A percentile compares a stretch with the other conserved stretches of the same genome.
phyloP scores from a whole-genome alignment of 2,113 vertebrate species.

The Limanda limanda region DNA sequence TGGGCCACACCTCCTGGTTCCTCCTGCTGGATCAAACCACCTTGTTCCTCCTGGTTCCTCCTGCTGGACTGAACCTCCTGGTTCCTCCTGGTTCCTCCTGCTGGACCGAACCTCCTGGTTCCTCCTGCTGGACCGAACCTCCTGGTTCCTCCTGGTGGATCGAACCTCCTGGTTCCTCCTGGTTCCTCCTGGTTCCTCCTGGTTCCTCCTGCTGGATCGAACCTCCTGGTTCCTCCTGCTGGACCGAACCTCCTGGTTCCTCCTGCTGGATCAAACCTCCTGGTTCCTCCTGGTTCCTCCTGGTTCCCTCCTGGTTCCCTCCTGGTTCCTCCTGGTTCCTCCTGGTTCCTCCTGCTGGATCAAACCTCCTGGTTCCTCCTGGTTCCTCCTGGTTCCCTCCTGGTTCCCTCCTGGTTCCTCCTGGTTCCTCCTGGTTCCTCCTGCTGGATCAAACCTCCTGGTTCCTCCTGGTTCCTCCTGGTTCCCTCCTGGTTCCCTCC shows the following conservation, averaged over 20 bases:
- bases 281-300: background rate
- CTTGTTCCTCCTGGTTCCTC: background rate
- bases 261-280: slow-evolving; percentile 9
- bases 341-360: too few relatives aligned
- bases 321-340: background rate
- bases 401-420: background rate
- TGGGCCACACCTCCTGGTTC: too few relatives aligned
- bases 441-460: background rate
- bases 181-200: background rate
- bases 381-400: too few relatives aligned
- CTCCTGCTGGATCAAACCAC: slow-evolving; percentile 6
- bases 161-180: background rate
- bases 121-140: slow-evolving; percentile 1
- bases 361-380: too few relatives aligned
- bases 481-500: background rate
- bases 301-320: background rate
- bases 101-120: too few relatives aligned
- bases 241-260: background rate
- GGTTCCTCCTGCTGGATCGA: background rate
- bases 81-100: background rate
- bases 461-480: background rate
- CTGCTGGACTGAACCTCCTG: too few relatives aligned
- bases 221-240: background rate
- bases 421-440: background rate
- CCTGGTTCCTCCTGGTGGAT: background rate